These are phyloP conservation scores for Tursiops truncatus DNA, from an alignment of 2,113 vertebrate species.

Conservation along the genomic window DNA sequence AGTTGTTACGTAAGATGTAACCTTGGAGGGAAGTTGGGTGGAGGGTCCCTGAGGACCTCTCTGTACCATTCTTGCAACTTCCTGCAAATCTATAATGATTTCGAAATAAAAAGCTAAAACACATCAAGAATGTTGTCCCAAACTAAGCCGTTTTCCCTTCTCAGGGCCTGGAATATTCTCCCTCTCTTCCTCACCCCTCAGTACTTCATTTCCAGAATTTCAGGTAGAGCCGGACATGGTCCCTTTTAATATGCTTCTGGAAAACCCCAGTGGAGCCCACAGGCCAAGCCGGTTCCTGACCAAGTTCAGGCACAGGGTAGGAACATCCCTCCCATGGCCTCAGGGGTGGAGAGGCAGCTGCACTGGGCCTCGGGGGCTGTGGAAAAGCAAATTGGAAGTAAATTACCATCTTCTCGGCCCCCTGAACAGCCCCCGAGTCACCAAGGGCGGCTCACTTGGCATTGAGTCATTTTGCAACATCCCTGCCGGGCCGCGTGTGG, in stretches of 20 bases:
- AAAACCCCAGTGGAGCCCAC: neutral
- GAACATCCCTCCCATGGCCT: neutral
- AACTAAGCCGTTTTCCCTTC: neutral
- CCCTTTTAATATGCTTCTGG: neutral
- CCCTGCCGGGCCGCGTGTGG: fast-evolving
- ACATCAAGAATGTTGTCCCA: neutral
- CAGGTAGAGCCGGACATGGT: fast-evolving
- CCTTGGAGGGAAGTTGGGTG: neutral
- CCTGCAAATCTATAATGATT: neutral
- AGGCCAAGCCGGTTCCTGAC: neutral
- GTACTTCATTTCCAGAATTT: neutral
- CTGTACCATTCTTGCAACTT: neutral
- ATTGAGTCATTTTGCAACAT: fast-evolving
- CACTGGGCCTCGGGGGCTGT: fast-evolving
- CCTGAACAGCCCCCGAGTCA: neutral
- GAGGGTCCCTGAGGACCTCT: neutral
- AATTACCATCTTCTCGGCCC: neutral
- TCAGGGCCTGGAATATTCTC: neutral
- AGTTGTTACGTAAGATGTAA: too few species aligned
- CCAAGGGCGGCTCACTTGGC: fast-evolving
- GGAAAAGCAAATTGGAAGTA: neutral
- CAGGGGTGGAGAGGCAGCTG: fast-evolving
- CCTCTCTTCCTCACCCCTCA: too few species aligned
- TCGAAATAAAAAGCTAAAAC: neutral
- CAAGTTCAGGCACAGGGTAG: fast-evolving